Percentiles rank a stretch among this genome's conserved stretches.
Evolutionary conservation across 2,113 vertebrate genomes (phyloP).

Genomic region (Canis aureus): DNA sequence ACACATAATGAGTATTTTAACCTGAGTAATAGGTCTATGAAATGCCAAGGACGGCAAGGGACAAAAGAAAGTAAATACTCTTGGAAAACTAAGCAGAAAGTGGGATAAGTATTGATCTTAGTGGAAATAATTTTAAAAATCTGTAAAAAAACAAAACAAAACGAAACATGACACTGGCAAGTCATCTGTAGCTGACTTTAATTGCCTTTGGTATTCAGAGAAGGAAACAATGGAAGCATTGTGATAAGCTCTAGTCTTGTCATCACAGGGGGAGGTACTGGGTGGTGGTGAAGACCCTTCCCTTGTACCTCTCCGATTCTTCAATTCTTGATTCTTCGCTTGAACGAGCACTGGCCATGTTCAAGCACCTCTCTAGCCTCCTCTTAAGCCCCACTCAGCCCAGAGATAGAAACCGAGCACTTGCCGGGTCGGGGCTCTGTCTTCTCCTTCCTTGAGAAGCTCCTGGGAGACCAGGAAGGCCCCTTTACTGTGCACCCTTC

Average conservation of each 20-base stretch:
- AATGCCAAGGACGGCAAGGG: conserved; percentile 29
- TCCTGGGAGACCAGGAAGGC: background rate
- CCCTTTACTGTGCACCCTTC: background rate
- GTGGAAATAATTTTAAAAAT: conserved; percentile 30
- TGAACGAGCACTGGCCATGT: background rate
- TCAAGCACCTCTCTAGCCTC: background rate
- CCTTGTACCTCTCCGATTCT: background rate
- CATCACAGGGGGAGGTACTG: background rate
- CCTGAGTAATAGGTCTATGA: conserved; percentile 57
- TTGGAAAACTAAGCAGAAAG: conserved; percentile 60
- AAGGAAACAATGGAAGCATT: conserved; percentile 56
- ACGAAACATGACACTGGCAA: conserved; percentile 68
- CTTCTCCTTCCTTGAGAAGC: background rate
- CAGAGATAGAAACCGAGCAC: background rate
- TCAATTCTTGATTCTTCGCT: too few relatives aligned
- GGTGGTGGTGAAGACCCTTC: background rate
- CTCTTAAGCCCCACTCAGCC: background rate
- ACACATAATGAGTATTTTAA: conserved; percentile 18
- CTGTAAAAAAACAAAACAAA: conserved; percentile 49
- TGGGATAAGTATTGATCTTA: background rate
- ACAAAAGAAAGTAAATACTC: conserved; percentile 15
- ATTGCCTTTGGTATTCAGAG: conserved; percentile 80
- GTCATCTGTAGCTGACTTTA: conserved; percentile 69
- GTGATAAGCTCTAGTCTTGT: background rate
- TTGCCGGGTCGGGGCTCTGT: background rate